These are phyloP conservation scores for Limnephilus auricula DNA, from an alignment of 2,888 invertebrate species.

Conservation along the genomic window DNA sequence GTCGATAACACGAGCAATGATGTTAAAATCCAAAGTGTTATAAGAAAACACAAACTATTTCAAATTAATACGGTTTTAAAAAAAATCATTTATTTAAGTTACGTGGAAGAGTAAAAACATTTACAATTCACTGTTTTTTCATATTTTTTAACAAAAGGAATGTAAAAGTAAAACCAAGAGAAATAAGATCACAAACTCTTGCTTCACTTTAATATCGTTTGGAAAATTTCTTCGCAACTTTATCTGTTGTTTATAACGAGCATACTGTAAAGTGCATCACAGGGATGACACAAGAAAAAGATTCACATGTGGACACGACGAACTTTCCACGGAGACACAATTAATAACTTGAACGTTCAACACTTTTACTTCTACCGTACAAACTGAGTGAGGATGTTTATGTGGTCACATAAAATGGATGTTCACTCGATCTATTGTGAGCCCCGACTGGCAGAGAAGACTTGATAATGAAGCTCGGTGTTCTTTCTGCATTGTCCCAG, in stretches of 20 bases:
- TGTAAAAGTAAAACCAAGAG: not conserved
- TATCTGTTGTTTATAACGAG: constrained; percentile 20
- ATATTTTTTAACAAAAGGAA: not conserved
- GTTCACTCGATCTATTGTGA: constrained; percentile 2
- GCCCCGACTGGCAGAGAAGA: not conserved
- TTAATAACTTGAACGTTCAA: constrained; percentile 19
- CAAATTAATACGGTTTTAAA: not conserved
- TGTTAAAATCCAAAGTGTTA: not conserved
- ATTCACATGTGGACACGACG: not conserved
- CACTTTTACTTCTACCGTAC: constrained; percentile 18
- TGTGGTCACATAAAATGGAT: constrained; percentile 5
- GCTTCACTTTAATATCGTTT: constrained; percentile 35
- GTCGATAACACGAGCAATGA: constrained; percentile 21
- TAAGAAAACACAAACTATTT: not conserved
- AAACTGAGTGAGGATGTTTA: not conserved
- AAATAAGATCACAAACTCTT: not conserved
- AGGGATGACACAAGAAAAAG: not conserved
- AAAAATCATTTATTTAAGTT: not conserved
- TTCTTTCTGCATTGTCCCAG: constrained; percentile 19
- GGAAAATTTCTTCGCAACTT: constrained; percentile 20
- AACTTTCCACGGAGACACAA: constrained; percentile 2
- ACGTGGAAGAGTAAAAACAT: not conserved
- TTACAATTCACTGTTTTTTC: not conserved
- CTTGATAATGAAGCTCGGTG: not conserved
- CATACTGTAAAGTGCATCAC: not conserved